A percentile compares a stretch with the other conserved stretches of the same genome.
phyloP scores from a whole-genome alignment of 2,113 vertebrate genomes.

The Notarius lentiginosus region DNA sequence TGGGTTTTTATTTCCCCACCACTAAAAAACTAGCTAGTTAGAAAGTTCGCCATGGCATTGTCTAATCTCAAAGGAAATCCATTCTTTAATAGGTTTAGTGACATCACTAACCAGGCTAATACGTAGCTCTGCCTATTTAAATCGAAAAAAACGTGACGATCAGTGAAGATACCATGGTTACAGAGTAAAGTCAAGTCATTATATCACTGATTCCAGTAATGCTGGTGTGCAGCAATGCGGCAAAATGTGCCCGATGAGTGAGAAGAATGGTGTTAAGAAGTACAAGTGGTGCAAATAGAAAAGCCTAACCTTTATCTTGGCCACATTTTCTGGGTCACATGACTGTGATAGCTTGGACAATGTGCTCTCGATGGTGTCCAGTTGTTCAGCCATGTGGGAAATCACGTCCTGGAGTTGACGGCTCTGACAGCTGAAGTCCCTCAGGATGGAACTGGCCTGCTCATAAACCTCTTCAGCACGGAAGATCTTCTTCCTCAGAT shows the following conservation, averaged over 20 bases:
- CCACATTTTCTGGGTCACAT: constrained; percentile 77
- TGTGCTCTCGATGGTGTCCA: constrained; percentile 76
- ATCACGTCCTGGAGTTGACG: constrained; percentile 82
- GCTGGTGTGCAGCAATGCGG: not conserved
- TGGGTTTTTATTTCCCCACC: not conserved
- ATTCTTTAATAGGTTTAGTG: not conserved
- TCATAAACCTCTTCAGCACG: constrained; percentile 83
- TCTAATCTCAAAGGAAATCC: not conserved
- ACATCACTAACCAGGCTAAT: not conserved
- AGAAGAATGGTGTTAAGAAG: not conserved
- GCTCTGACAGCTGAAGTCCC: constrained; percentile 83
- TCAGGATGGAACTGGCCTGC: constrained; percentile 80
- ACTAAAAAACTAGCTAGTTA: not conserved
- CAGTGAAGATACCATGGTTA: too few species aligned
- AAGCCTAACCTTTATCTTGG: constrained; percentile 81
- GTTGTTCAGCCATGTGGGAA: constrained; percentile 74
- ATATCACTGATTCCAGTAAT: not conserved
- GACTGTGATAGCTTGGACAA: constrained; percentile 71
- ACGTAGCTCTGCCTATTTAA: not conserved
- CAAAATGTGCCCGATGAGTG: not conserved
- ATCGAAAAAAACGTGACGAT: not conserved
- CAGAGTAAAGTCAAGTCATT: too few species aligned
- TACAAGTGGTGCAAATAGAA: not conserved
- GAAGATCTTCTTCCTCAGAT: constrained; percentile 84
- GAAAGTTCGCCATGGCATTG: not conserved